Evolutionary conservation across 2,888 invertebrate species (phyloP), one percentile per base, ranked within the genome.

Genomic region (Daptonema setosum): DNA sequence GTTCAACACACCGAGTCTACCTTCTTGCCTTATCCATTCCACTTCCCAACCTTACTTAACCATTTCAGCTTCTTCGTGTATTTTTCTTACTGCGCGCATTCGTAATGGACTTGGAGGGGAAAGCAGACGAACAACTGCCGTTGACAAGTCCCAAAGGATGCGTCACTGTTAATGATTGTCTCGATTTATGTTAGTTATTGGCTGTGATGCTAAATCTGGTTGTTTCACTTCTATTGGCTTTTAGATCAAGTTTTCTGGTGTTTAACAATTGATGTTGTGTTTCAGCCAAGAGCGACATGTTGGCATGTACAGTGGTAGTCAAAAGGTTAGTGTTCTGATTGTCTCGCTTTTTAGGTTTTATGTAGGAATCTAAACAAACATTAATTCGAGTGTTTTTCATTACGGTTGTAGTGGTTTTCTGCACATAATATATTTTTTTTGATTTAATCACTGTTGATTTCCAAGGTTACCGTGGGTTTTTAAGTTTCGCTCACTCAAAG

Each of bases 271-370:
- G 35, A 43, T 29, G 17, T 41, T 28, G 28, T 47, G 29, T 54
- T 54, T 20, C 76, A 95, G 93, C 90, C 74, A 93, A 95, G 72
- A 90, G 91, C 63, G 95, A 97, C 75, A 78, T 97, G 59, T 87
- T 95, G 68, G 87, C 90, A 1, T 97, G 95, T 70, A 88, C 87
- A 24, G 86, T 95, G 43, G 80, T 87, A 28, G 81, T 81, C 67
- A 85, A 86, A 70, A 90, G 45, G 54, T 41, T 2, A 26, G 29
- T 11, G 11, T 55, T 22, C 8, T 55, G 8, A n/a, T n/a, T n/a
- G 14, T 24, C 11, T 54, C 20, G 56, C 22, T 54, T 20, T 28
- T 54, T 54, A 14, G n/a, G 29, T 14, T n/a, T n/a, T n/a, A n/a
- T n/a, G n/a, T n/a, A n/a, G n/a, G n/a, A n/a, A n/a, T n/a, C n/a